Evolutionary conservation across 1,140 invertebrate species (phyloP), one percentile per base, ranked within the genome.

Genomic region (Aradophagus sp.): DNA sequence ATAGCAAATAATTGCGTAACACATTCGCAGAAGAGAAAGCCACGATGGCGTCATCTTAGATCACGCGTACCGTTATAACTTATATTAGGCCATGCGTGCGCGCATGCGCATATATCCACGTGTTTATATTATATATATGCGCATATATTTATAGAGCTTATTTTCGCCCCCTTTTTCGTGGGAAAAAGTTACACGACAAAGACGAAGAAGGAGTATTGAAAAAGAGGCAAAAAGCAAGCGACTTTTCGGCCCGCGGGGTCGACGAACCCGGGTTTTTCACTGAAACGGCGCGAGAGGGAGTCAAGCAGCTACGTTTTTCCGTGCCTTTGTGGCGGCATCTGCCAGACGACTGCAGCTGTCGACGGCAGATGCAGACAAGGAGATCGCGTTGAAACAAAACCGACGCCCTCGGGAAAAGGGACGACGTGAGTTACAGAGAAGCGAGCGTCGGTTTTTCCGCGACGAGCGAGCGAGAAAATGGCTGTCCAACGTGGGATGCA

Each of bases 401-500:
- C 31, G 3, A 12, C 8, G 20, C n/a, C n/a, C n/a, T n/a, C n/a
- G n/a, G n/a, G n/a, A n/a, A n/a, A n/a, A n/a, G 4, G 20, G 8
- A 23, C 20, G 20, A 8, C 20, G 20, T 12, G 38, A 47, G 7
- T 26, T 16, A 11, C 15, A 3, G 10, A 2, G 36, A 4, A 29
- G 15, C 31, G 17, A 27, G 19, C 26, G 13, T 17, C 11, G 6
- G 17, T 12, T 13, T 39, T 8, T n/a, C 17, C 12, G n/a, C n/a
- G n/a, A n/a, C n/a, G n/a, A n/a, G n/a, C n/a, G n/a, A n/a, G n/a
- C 7, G 6, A 23, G n/a, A 39, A 50, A 16, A 38, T 47, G 36
- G 61, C 55, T n/a, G 78, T 80, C 77, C 82, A 81, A 82, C 82
- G 83, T 72, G 82, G n/a, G n/a, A n/a, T n/a, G n/a, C n/a, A n/a